phyloP scores from a whole-genome alignment of 2,113 vertebrate species.

The Etheostoma cragini region DNA sequence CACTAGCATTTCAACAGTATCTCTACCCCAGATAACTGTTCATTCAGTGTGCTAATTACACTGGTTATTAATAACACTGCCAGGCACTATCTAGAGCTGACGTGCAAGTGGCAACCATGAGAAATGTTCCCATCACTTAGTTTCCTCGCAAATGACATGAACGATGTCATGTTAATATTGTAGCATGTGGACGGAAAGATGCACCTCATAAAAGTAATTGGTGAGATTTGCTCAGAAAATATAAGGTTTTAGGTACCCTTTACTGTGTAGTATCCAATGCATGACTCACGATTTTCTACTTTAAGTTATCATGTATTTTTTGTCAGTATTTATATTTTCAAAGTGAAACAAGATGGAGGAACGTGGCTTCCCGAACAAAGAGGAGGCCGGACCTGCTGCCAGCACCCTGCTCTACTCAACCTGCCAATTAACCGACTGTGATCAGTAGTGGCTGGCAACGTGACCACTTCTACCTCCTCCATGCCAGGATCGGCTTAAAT shows the following conservation, averaged over 20 bases:
- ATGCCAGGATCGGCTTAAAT: constrained; percentile 2
- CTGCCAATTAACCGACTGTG: constrained; percentile 63
- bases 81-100: constrained; percentile 16
- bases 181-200: background rate
- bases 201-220: background rate
- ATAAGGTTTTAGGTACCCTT: background rate
- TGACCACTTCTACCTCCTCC: constrained; percentile 12
- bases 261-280: background rate
- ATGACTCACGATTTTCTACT: background rate
- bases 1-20: background rate
- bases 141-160: constrained; percentile 3
- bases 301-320: background rate
- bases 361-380: constrained; percentile 34
- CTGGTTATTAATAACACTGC: constrained; percentile 31
- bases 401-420: constrained; percentile 40
- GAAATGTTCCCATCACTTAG: background rate
- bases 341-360: background rate
- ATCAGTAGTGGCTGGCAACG: constrained; percentile 22
- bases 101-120: constrained; percentile 1
- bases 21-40: constrained; percentile 16
- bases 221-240: background rate
- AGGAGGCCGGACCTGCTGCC: constrained; percentile 40
- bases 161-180: background rate
- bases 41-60: constrained; percentile 20
- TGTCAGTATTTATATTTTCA: constrained; percentile 4